These are phyloP conservation scores for Physeter macrocephalus DNA, from an alignment of 2,113 vertebrate genomes.

Conservation along the genomic window DNA sequence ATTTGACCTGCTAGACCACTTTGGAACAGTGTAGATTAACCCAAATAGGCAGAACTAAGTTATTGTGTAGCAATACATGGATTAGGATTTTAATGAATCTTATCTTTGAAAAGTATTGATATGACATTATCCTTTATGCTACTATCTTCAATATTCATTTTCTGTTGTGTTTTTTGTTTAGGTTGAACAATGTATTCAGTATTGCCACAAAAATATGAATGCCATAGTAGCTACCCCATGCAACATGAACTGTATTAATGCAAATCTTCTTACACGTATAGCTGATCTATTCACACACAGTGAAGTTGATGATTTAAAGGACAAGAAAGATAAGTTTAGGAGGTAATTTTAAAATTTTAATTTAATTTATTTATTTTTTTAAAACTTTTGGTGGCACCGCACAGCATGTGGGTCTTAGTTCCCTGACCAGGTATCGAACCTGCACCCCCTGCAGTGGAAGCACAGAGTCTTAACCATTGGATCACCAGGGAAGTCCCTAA, in stretches of 20 bases:
- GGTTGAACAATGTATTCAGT: constrained; percentile 96
- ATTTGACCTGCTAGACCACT: not conserved
- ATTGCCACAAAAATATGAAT: constrained; percentile 96
- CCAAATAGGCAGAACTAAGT: constrained; percentile 21
- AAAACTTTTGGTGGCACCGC: too few species aligned
- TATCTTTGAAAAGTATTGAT: not conserved
- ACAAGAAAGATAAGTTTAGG: constrained; percentile 99
- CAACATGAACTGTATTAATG: constrained; percentile 99
- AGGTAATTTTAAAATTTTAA: constrained; percentile 81
- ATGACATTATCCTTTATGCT: not conserved
- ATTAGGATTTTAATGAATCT: not conserved
- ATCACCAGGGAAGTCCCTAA: too few species aligned
- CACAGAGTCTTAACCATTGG: too few species aligned
- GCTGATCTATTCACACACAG: constrained; percentile 93
- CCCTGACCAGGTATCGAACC: too few species aligned
- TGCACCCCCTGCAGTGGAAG: too few species aligned
- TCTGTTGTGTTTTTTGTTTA: constrained; percentile 72
- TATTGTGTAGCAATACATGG: not conserved
- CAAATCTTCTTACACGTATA: constrained; percentile 90
- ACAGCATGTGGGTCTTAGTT: too few species aligned
- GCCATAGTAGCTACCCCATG: constrained; percentile 94
- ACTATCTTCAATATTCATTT: constrained; percentile 43
- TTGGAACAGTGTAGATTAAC: not conserved
- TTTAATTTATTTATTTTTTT: not conserved
- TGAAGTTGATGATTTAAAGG: constrained; percentile 94